Percentiles rank a stretch among this genome's conserved stretches.
Evolutionary conservation across 2,888 invertebrate species (phyloP).

Genomic region (Mythimna vitellina): DNA sequence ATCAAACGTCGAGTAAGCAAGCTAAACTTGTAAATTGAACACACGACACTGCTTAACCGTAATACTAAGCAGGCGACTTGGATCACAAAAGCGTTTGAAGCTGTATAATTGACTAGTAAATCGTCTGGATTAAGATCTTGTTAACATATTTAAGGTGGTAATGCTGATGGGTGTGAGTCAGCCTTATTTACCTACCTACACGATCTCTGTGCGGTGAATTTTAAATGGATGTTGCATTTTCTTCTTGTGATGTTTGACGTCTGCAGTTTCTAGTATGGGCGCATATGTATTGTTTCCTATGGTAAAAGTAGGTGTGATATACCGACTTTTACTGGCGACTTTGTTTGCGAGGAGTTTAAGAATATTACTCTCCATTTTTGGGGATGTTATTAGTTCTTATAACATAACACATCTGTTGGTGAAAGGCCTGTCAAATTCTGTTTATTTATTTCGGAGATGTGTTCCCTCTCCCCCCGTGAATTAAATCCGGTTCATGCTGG

Average conservation of each 20-base stretch:
- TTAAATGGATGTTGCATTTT: slow-evolving; percentile 31
- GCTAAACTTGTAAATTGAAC: slow-evolving; percentile 83
- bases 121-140: slow-evolving; percentile 61
- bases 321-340: too few relatives aligned
- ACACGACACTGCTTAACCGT: slow-evolving; percentile 71
- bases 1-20: slow-evolving; percentile 85
- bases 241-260: slow-evolving; percentile 26
- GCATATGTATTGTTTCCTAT: slow-evolving; percentile 10
- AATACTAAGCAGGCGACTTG: slow-evolving; percentile 83
- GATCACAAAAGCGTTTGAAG: slow-evolving; percentile 73
- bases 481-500: too few relatives aligned
- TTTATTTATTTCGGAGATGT: too few relatives aligned
- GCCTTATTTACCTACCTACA: slow-evolving; percentile 48
- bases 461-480: too few relatives aligned
- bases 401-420: too few relatives aligned
- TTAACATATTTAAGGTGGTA: slow-evolving; percentile 59
- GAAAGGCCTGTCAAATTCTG: too few relatives aligned
- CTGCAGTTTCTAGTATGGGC: not conserved
- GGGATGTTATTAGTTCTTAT: too few relatives aligned
- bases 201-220: slow-evolving; percentile 41
- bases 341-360: too few relatives aligned
- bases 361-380: too few relatives aligned
- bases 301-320: too few relatives aligned
- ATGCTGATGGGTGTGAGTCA: slow-evolving; percentile 46
- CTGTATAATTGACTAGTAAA: slow-evolving; percentile 69